These are phyloP conservation scores for Hucho hucho DNA, from an alignment of 2,113 vertebrate genomes.

Conservation along the genomic window DNA sequence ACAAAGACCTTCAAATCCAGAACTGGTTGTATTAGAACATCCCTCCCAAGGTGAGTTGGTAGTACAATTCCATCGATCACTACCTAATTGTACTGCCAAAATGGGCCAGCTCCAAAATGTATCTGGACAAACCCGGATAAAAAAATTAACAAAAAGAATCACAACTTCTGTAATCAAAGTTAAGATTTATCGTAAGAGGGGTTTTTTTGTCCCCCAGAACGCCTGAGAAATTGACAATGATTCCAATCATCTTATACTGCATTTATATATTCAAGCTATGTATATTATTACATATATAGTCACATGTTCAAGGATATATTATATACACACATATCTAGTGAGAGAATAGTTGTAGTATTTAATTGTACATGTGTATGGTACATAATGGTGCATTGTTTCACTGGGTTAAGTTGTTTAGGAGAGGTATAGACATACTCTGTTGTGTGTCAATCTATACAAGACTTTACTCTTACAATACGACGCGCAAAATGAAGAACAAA, in stretches of 20 bases:
- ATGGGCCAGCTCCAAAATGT: background rate
- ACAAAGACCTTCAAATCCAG: constrained; percentile 24
- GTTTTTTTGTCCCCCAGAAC: constrained; percentile 61
- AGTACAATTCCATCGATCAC: constrained; percentile 18
- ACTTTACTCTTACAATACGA: constrained; percentile 58
- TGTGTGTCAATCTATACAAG: constrained; percentile 60
- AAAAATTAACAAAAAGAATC: background rate
- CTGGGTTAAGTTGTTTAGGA: constrained; percentile 63
- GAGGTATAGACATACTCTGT: constrained; percentile 65
- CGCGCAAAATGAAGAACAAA: constrained; percentile 54
- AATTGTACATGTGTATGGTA: constrained; percentile 73
- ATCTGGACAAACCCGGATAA: background rate
- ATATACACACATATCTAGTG: constrained; percentile 77
- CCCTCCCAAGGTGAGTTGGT: constrained; percentile 34
- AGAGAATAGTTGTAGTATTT: constrained; percentile 70
- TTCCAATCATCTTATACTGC: constrained; percentile 48
- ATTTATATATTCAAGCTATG: constrained; percentile 71
- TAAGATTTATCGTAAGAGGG: constrained; percentile 34
- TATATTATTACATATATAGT: constrained; percentile 76
- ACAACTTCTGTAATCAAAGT: constrained; percentile 46
- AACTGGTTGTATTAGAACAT: constrained; percentile 31
- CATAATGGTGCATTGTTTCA: constrained; percentile 64
- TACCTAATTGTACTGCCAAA: constrained; percentile 6
- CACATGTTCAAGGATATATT: constrained; percentile 79
- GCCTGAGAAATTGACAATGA: constrained; percentile 72